Conservation (phyloP, 2,797 vertebrate species). For the Malurus leucopterus region DNA sequence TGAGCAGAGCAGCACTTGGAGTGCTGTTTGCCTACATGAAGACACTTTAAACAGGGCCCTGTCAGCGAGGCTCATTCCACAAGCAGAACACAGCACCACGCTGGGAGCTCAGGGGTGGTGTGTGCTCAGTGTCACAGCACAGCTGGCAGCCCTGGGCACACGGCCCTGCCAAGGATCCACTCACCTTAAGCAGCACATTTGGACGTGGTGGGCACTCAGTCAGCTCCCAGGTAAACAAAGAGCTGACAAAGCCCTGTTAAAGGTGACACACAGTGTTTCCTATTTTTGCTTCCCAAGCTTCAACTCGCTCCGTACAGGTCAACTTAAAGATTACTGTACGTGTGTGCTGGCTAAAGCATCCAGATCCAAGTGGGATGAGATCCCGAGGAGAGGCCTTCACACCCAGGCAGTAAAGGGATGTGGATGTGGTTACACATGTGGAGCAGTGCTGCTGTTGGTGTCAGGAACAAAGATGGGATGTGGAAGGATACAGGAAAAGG, state of each 20-base stretch:
- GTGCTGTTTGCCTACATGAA: neutral
- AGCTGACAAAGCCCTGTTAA: neutral
- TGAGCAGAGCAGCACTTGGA: neutral
- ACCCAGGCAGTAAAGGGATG: neutral
- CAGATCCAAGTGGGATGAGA: neutral
- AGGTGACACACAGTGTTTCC: neutral
- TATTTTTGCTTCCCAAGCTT: neutral
- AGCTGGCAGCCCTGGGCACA: neutral
- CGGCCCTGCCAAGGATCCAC: neutral
- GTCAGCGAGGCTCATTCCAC: neutral
- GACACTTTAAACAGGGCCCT: neutral
- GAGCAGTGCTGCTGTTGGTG: accelerated
- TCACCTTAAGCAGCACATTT: neutral
- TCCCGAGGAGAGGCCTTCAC: neutral
- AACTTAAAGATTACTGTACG: neutral
- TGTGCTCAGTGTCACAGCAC: neutral
- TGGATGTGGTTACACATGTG: neutral
- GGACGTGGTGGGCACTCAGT: neutral
- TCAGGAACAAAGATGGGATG: neutral
- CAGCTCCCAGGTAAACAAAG: neutral
- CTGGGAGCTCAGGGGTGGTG: neutral
- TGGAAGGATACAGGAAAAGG: neutral
- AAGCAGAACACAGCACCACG: neutral
- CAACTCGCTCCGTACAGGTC: accelerated
- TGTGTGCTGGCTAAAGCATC: neutral